phyloP scores from a whole-genome alignment of 2,888 invertebrate genomes.

The Plagodis dolabraria region DNA sequence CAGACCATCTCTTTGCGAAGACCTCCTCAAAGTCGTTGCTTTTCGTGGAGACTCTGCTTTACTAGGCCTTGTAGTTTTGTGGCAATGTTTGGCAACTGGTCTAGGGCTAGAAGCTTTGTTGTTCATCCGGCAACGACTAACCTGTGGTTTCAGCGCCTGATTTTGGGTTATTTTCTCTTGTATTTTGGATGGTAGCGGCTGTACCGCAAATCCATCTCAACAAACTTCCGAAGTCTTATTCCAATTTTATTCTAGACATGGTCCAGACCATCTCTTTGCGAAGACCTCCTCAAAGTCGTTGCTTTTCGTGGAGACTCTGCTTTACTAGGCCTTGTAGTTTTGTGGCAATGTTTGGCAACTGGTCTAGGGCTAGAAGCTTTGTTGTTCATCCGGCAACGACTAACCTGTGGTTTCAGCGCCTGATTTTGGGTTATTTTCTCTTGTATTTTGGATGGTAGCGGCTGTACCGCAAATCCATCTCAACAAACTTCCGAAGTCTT shows the following conservation, averaged over 20 bases:
- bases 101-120: conserved; percentile 35
- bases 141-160: conserved; percentile 11
- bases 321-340: conserved; percentile 43
- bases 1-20: conserved; percentile 40
- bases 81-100: conserved; percentile 27
- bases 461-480: neutral
- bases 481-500: too few species aligned
- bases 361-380: conserved; percentile 33
- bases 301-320: conserved; percentile 51
- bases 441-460: conserved; percentile 47
- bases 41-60: conserved; percentile 54
- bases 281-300: conserved; percentile 40
- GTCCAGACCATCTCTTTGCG: conserved; percentile 39
- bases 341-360: conserved; percentile 30
- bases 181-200: conserved; percentile 40
- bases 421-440: conserved; percentile 43
- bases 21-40: conserved; percentile 42
- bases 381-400: conserved; percentile 6
- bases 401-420: neutral
- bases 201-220: neutral
- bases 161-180: conserved; percentile 48
- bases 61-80: conserved; percentile 36
- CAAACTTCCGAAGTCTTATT: too few species aligned
- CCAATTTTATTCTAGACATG: too few species aligned
- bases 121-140: conserved; percentile 3